phyloP scores from a whole-genome alignment of 2,797 vertebrate genomes.

The Crenichthys baileyi region DNA sequence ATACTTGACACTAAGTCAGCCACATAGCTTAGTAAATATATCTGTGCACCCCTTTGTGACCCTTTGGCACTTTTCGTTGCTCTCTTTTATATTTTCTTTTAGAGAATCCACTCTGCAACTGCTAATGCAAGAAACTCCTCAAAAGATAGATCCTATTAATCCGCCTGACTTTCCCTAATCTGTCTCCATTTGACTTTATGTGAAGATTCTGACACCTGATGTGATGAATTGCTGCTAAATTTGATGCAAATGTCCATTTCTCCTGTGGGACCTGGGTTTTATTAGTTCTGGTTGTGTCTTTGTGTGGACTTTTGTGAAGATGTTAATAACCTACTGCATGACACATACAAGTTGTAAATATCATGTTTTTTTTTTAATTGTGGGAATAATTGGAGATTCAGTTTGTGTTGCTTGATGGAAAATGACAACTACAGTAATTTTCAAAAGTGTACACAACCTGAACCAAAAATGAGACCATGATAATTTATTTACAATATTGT shows the following conservation, averaged over 20 bases:
- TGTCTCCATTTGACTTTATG: neutral
- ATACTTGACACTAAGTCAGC: constrained; percentile 32
- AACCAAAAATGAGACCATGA: no score
- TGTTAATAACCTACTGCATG: no score
- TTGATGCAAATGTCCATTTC: neutral
- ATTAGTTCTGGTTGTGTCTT: neutral
- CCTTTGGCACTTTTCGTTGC: constrained; percentile 21
- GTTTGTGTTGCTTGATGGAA: no score
- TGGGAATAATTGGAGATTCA: no score
- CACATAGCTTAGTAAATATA: constrained; percentile 6
- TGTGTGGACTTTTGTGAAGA: no score
- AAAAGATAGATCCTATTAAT: constrained; percentile 11
- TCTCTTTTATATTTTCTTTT: constrained; percentile 7
- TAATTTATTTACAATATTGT: no score
- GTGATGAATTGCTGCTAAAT: neutral
- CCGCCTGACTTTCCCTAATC: neutral
- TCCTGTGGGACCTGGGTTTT: neutral
- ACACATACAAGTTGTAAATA: no score
- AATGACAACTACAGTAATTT: no score
- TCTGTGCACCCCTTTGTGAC: constrained; percentile 7
- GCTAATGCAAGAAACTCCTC: neutral
- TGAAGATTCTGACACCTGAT: neutral
- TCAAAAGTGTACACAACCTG: no score
- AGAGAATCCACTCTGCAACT: neutral
- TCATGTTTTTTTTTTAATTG: no score